These are phyloP conservation scores for Dasyurus viverrinus DNA, from an alignment of 2,113 vertebrate genomes.

Conservation along the genomic window DNA sequence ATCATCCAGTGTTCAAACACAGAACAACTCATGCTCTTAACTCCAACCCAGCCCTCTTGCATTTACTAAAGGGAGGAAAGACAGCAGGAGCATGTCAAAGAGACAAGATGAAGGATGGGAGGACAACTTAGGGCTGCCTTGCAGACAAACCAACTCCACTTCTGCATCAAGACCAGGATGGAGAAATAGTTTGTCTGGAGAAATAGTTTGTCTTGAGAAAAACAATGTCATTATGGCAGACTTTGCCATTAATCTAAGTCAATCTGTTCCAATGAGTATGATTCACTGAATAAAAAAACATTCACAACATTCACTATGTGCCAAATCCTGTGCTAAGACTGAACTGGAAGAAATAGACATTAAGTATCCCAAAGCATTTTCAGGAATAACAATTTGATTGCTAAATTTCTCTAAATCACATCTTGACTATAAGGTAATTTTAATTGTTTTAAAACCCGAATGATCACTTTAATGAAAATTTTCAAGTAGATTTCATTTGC, in stretches of 20 bases:
- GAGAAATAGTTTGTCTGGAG: background rate
- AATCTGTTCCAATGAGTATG: background rate
- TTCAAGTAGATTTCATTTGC: background rate
- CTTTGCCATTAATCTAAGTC: background rate
- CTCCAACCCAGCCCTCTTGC: background rate
- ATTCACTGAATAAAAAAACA: background rate
- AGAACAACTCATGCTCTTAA: slow-evolving; percentile 21
- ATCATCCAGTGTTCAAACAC: background rate
- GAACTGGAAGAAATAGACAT: background rate
- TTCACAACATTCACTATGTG: background rate
- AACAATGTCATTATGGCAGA: background rate
- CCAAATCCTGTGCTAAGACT: background rate
- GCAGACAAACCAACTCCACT: background rate
- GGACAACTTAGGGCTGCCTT: background rate
- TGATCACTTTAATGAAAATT: background rate
- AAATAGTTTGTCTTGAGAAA: background rate
- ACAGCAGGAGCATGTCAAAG: background rate
- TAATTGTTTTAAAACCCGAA: background rate
- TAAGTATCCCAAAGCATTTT: background rate
- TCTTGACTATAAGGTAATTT: background rate
- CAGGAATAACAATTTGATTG: background rate
- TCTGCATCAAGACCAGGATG: background rate
- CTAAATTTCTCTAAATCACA: background rate
- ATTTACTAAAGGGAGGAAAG: background rate
- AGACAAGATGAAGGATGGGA: background rate